phyloP scores from a whole-genome alignment of 1,140 invertebrate genomes.

The Drosophila rufa region DNA sequence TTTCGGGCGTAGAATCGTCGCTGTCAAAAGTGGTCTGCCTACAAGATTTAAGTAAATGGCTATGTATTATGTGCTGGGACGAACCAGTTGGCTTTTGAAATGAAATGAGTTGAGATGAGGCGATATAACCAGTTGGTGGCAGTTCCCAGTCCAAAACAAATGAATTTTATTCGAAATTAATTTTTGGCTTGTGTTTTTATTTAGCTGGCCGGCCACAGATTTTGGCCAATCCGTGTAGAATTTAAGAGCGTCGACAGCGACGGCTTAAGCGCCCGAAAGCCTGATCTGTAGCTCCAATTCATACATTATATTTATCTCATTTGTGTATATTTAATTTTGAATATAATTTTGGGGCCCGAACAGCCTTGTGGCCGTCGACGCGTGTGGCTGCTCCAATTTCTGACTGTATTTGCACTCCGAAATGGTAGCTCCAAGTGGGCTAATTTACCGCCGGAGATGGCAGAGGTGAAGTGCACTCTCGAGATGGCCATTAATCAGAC shows the following conservation, averaged over 20 bases:
- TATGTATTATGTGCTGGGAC: slow-evolving; percentile 54
- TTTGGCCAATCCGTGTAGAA: slow-evolving; percentile 67
- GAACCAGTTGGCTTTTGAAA: slow-evolving; percentile 71
- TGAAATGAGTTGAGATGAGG: slow-evolving; percentile 25
- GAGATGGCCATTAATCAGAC: slow-evolving; percentile 69
- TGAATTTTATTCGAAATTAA: slow-evolving; percentile 70
- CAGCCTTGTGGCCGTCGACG: slow-evolving; percentile 72
- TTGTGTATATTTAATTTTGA: slow-evolving; percentile 57
- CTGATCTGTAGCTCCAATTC: slow-evolving; percentile 60
- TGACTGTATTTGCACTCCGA: slow-evolving; percentile 61
- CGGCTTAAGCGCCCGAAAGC: slow-evolving; percentile 50
- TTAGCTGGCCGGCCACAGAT: slow-evolving; percentile 51
- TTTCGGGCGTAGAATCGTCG: slow-evolving; percentile 55
- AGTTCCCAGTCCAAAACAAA: slow-evolving; percentile 46
- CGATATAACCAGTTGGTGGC: slow-evolving; percentile 65
- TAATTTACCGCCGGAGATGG: slow-evolving; percentile 61
- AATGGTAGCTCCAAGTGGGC: slow-evolving; percentile 45
- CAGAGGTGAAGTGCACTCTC: slow-evolving; percentile 58
- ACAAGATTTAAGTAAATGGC: slow-evolving; percentile 57
- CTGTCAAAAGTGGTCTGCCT: slow-evolving; percentile 53
- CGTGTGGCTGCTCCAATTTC: slow-evolving; percentile 78
- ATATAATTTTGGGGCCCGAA: slow-evolving; percentile 54
- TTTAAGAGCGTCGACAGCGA: slow-evolving; percentile 41
- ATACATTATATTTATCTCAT: slow-evolving; percentile 41
- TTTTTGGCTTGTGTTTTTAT: slow-evolving; percentile 66